phyloP scores from a whole-genome alignment of 2,113 vertebrate species.

The Rousettus leschenaultii region DNA sequence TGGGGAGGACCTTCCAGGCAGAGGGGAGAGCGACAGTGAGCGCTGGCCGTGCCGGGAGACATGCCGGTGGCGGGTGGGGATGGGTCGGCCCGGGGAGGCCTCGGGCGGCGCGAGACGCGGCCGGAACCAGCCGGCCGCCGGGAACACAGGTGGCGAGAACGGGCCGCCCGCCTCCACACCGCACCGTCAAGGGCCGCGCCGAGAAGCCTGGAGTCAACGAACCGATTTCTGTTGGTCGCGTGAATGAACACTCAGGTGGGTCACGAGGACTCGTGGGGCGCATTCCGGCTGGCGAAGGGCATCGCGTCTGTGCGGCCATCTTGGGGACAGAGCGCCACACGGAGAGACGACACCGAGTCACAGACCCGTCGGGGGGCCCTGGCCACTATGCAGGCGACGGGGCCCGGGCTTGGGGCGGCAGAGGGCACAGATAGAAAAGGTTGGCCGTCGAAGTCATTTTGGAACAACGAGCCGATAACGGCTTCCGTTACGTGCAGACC shows the following conservation, averaged over 20 bases:
- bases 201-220: not conserved
- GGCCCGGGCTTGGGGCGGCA: not conserved
- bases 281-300: not conserved
- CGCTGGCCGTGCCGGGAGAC: not conserved
- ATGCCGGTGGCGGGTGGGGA: not conserved
- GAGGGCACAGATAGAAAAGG: not conserved
- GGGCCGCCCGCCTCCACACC: too few species aligned
- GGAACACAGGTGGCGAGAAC: not conserved
- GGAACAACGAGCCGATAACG: rapidly evolving
- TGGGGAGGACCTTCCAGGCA: not conserved
- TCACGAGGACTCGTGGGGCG: rapidly evolving
- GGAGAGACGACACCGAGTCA: not conserved
- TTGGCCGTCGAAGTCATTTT: too few species aligned
- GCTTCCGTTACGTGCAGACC: rapidly evolving
- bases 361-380: not conserved
- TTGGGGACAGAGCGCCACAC: not conserved
- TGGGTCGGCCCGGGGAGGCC: not conserved
- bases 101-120: not conserved
- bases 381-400: rapidly evolving
- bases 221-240: not conserved
- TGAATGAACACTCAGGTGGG: not conserved
- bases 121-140: not conserved
- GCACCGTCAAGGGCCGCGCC: not conserved
- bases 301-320: not conserved
- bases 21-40: not conserved